Base-by-base conservation (phyloP, 2,113 vertebrate species). In the Paradisaea rubra region DNA sequence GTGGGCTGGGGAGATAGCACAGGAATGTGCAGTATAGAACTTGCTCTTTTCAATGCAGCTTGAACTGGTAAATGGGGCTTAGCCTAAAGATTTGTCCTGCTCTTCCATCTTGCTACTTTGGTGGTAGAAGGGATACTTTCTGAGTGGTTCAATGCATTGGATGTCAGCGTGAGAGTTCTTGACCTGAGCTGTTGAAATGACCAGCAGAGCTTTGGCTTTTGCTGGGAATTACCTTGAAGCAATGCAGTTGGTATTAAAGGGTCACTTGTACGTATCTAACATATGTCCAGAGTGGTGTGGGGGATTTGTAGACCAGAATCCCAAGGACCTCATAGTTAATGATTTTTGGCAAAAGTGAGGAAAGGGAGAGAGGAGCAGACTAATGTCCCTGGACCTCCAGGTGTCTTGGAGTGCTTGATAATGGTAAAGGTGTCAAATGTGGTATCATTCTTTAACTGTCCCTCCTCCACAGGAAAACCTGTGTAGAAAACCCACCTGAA, bases 91-190 rank as follows among this genome's bases (percentile, higher is more conserved):
- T 17, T 70, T 88, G 45, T 39, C 22, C 44, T 82, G 45, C 31
- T 54, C 71, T 53, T 68, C 63, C 42, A 4, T 21, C 81, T 76
- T 49, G 31, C 41, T n/a, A 0, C 27, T 50, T 35, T 49, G 41
- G 28, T 64, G 52, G 31, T 70, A 52, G 66, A 80, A 87, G 27
- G 44, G 20, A 3, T 30, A 45, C 80, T 72, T 77, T 41, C 19
- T 45, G 49, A 41, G 60, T 3, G 0, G 22, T 81, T 54, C 45
- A 61, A 10, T 53, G 35, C 31, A 7, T 12, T 82, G 65, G 41
- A 22, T 0, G 0, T n/a, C 9, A 47, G 4, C 1, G 7, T 56
- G n/a, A 73, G 71, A 71, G 30, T 28, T 61, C 52, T 39, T 27
- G 56, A 80, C 25, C 33, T 30, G 60, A 20, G 31, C 47, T 82